Conservation (phyloP, 2,888 invertebrate genomes). For the Physocephala rufipes region DNA sequence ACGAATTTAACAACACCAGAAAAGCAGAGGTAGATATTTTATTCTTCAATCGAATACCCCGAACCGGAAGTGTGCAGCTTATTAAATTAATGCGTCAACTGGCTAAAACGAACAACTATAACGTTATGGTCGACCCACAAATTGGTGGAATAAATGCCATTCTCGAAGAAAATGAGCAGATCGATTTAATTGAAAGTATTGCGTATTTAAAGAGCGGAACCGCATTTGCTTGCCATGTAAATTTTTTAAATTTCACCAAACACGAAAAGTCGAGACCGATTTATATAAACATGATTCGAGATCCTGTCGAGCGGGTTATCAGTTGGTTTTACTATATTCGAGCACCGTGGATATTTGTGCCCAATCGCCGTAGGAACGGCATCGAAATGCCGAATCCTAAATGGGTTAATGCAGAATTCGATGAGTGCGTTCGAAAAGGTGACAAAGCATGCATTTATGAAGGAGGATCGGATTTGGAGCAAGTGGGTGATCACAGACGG, state of each 20-base stretch:
- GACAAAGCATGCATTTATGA: constrained; percentile 84
- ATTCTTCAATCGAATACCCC: constrained; percentile 68
- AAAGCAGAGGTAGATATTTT: constrained; percentile 77
- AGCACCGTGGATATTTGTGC: constrained; percentile 91
- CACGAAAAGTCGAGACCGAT: constrained; percentile 82
- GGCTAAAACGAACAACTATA: constrained; percentile 46
- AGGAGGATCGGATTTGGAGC: constrained; percentile 82
- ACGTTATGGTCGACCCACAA: constrained; percentile 58
- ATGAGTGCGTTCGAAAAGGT: constrained; percentile 82
- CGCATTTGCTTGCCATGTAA: constrained; percentile 58
- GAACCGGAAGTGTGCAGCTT: constrained; percentile 59
- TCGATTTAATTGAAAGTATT: constrained; percentile 56
- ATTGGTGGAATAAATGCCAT: constrained; percentile 51
- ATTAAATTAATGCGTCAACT: constrained; percentile 56
- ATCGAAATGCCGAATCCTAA: constrained; percentile 77
- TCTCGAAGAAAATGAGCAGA: constrained; percentile 49
- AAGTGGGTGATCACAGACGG: constrained; percentile 84
- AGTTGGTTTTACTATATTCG: constrained; percentile 92
- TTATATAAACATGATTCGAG: constrained; percentile 88
- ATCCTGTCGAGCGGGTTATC: constrained; percentile 89
- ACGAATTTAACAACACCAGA: constrained; percentile 81
- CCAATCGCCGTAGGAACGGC: constrained; percentile 74
- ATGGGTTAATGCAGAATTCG: constrained; percentile 90
- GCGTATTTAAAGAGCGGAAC: constrained; percentile 54
- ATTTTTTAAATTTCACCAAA: constrained; percentile 60